Evolutionary conservation across 1,140 invertebrate species (phyloP), one percentile per base, ranked within the genome.

Genomic region (Agrilus planipennis): DNA sequence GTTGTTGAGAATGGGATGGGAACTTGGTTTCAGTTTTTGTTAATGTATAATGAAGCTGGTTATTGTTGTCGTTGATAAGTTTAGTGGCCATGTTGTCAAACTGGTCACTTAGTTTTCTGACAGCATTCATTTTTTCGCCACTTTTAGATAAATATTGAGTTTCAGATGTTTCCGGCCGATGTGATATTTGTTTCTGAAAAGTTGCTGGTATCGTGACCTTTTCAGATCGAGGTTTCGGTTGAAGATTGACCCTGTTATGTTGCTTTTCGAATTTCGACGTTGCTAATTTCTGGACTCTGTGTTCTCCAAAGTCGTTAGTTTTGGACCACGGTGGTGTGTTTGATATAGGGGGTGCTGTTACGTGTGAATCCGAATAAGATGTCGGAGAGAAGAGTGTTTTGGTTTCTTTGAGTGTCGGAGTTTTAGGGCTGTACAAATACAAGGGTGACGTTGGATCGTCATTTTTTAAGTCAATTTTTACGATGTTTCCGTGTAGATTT

Each of bases 261-360:
- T 38, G 6, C 32, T 53, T 59, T 44, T 72, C 67, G 53, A 71
- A 71, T 53, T 66, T 71, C 12, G 60, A 57, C 2, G 61, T 58
- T 10, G 62, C 51, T 44, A 65, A 36, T 39, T 57, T 62, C 5
- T 64, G 43, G 15, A 66, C 57, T 41, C 63, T 53, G 32, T 54
- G 61, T 34, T 64, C 58, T 29, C 60, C 61, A 12, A 61, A 53
- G 17, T 39, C 28, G 10, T 54, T 54, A 4, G 42, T 49, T 4
- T 44, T 34, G 3, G 55, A 44, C 65, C 64, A 69, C 27, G 65
- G 66, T 25, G 54, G 51, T n/a, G 45, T 27, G n/a, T n/a, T n/a
- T n/a, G n/a, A n/a, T n/a, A n/a, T n/a, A n/a, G n/a, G n/a, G n/a
- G n/a, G n/a, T 4, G 27, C 28, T 2, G 42, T 18, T 22, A 38